Conservation (phyloP, 2,888 invertebrate species). For the Cerceris ruficornis region DNA sequence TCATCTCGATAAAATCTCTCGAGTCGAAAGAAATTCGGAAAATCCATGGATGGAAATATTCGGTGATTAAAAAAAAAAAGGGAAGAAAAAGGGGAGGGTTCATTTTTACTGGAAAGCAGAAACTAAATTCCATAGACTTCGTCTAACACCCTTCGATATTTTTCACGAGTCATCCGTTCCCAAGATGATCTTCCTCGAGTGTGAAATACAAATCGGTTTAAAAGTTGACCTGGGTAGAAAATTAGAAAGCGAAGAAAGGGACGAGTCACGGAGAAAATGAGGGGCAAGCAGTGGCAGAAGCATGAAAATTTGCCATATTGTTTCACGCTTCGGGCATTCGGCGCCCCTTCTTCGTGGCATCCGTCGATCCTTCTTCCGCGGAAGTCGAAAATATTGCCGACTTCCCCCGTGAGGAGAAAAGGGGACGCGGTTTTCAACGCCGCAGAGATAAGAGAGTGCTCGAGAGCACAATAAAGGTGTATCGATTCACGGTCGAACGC, state of each 20-base stretch:
- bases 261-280: slow-evolving; percentile 50
- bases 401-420: slow-evolving; percentile 69
- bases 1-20: no score
- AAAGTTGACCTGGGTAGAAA: slow-evolving; percentile 23
- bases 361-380: slow-evolving; percentile 50
- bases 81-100: no score
- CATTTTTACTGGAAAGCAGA: no score
- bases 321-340: slow-evolving; percentile 69
- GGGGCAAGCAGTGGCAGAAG: slow-evolving; percentile 39
- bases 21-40: no score
- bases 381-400: slow-evolving; percentile 80
- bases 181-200: slow-evolving; percentile 16
- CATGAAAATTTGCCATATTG: slow-evolving; percentile 75
- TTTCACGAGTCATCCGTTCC: slow-evolving; percentile 46
- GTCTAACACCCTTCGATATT: no score
- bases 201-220: slow-evolving; percentile 22
- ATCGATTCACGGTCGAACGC: slow-evolving; percentile 76
- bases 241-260: slow-evolving; percentile 48
- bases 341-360: slow-evolving; percentile 19
- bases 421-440: slow-evolving; percentile 32
- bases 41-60: no score
- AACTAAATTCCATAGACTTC: no score
- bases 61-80: no score
- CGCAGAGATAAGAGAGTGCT: slow-evolving; percentile 78
- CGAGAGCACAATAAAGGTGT: slow-evolving; percentile 79